Percentiles rank a stretch among this genome's conserved stretches.
Conservation (phyloP, 2,888 invertebrate genomes). For the Cephus pulcher region DNA sequence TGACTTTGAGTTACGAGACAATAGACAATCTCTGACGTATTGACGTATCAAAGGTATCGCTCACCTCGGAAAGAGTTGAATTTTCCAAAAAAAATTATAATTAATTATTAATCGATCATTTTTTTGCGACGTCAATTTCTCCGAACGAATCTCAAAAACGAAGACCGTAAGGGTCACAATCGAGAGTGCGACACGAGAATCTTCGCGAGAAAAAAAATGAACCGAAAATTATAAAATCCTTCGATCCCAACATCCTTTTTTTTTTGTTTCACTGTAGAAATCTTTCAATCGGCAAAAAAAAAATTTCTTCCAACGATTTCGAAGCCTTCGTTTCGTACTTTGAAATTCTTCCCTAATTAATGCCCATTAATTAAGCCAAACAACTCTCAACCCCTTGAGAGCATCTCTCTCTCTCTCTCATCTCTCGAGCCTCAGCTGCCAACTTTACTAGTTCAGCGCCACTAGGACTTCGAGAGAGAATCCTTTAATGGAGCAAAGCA, state of each 20-base stretch:
- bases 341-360: background rate
- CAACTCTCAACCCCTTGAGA: background rate
- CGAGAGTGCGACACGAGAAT: too few species aligned
- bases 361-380: background rate
- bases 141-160: background rate
- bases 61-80: background rate
- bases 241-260: background rate
- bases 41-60: background rate
- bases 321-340: background rate
- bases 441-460: background rate
- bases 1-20: background rate
- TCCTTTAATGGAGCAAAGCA: background rate
- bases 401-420: background rate
- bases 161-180: too few species aligned
- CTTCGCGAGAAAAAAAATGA: too few species aligned
- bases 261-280: background rate
- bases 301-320: background rate
- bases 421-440: background rate
- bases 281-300: background rate
- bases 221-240: background rate
- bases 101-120: background rate
- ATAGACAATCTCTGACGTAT: background rate
- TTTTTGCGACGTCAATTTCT: background rate
- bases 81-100: background rate
- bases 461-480: background rate